Percentiles rank a stretch among this genome's conserved stretches.
Conservation (phyloP, 2,888 invertebrate species). For the Hedya salicella region DNA sequence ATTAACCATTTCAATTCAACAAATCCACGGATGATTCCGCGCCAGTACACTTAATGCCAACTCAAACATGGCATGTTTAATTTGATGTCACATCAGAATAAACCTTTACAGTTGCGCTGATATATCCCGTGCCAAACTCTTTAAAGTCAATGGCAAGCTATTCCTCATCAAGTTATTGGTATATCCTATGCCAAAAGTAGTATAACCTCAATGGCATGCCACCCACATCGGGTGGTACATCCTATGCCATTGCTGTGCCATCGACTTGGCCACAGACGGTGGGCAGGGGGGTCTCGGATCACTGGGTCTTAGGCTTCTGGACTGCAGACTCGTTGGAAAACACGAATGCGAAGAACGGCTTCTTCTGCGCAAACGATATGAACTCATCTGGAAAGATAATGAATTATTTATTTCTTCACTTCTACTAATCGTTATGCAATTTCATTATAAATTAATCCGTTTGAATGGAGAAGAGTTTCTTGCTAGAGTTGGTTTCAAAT, state of each 20-base stretch:
- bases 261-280: slow-evolving; percentile 71
- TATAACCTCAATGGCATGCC: no score
- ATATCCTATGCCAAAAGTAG: no score
- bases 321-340: slow-evolving; percentile 72
- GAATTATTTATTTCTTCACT: no score
- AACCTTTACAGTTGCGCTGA: background rate
- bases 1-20: background rate
- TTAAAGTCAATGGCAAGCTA: no score
- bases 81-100: background rate
- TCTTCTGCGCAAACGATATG: slow-evolving; percentile 83
- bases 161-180: no score
- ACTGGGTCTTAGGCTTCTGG: slow-evolving; percentile 73
- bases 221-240: no score
- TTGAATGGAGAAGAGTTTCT: no score
- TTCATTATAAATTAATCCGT: no score
- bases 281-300: slow-evolving; percentile 69
- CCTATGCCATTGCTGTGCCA: no score
- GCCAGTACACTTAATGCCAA: background rate
- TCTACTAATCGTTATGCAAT: no score
- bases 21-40: background rate
- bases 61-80: background rate
- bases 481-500: no score
- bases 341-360: slow-evolving; percentile 85
- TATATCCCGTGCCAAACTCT: background rate
- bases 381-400: slow-evolving; percentile 84